phyloP scores from a whole-genome alignment of 2,113 vertebrate species.

The Lynx canadensis region DNA sequence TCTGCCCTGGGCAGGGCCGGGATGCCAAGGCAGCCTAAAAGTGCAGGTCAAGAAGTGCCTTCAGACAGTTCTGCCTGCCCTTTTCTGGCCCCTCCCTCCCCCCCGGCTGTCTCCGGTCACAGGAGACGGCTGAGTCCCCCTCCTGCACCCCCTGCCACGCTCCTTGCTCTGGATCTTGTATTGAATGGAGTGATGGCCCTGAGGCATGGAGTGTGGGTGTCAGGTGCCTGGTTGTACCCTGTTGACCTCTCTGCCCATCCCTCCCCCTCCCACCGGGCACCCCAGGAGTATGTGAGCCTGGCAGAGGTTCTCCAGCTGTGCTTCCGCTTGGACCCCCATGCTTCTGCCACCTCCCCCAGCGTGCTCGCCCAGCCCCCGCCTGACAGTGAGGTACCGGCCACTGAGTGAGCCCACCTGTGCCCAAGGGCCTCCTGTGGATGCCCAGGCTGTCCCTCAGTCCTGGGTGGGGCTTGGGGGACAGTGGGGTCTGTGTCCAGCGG shows the following conservation, averaged over 20 bases:
- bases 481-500: background rate
- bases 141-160: background rate
- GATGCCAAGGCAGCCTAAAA: background rate
- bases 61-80: background rate
- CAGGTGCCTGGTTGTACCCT: background rate
- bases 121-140: background rate
- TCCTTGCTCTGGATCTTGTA: background rate
- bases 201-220: background rate
- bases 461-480: background rate
- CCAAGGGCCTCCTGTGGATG: background rate
- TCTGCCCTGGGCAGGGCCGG: background rate
- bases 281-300: conserved; percentile 94
- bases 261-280: conserved; percentile 57
- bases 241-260: conserved; percentile 31
- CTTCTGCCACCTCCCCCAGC: conserved; percentile 81
- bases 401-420: conserved; percentile 63
- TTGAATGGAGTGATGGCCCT: background rate
- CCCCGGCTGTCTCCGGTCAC: background rate
- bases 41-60: background rate
- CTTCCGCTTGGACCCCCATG: conserved; percentile 83
- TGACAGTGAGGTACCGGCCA: conserved; percentile 87
- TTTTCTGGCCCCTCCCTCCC: background rate
- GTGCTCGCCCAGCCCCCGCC: conserved; percentile 84
- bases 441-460: background rate
- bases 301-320: conserved; percentile 94